Evolutionary conservation across 2,113 vertebrate genomes (phyloP).

Genomic region (Columba livia): DNA sequence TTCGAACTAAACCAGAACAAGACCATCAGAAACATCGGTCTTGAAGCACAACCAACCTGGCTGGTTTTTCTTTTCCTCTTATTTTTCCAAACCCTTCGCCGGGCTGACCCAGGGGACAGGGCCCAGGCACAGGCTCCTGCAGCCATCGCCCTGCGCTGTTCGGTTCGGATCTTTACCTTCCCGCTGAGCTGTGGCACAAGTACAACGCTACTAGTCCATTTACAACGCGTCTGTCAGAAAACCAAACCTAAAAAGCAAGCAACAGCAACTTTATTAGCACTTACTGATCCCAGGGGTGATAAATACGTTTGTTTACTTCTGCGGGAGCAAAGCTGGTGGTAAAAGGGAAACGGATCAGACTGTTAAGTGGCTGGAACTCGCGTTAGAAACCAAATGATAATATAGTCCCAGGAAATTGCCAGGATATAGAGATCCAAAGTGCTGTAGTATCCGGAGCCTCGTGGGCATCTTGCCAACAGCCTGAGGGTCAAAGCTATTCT

Average conservation of each 20-base stretch:
- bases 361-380: conserved; percentile 49
- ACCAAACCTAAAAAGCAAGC: conserved; percentile 65
- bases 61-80: neutral
- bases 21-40: fast-evolving
- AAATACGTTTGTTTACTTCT: conserved; percentile 75
- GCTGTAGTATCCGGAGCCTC: neutral
- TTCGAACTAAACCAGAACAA: neutral
- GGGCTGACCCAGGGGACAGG: too few relatives aligned
- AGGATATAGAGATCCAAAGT: neutral
- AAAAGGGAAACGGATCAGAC: conserved; percentile 61
- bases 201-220: conserved; percentile 6
- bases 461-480: neutral
- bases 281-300: conserved; percentile 72
- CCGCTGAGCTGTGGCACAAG: conserved; percentile 2
- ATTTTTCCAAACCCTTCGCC: too few relatives aligned
- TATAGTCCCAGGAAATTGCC: conserved; percentile 60
- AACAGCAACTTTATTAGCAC: conserved; percentile 73
- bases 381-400: conserved; percentile 51
- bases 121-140: too few relatives aligned
- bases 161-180: neutral
- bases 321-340: conserved; percentile 50
- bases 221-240: conserved; percentile 26
- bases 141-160: neutral
- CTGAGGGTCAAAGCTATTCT: conserved; percentile 45
- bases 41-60: neutral